Evolutionary conservation across 2,113 vertebrate genomes (phyloP).

Genomic region (Corynorhinus townsendii): DNA sequence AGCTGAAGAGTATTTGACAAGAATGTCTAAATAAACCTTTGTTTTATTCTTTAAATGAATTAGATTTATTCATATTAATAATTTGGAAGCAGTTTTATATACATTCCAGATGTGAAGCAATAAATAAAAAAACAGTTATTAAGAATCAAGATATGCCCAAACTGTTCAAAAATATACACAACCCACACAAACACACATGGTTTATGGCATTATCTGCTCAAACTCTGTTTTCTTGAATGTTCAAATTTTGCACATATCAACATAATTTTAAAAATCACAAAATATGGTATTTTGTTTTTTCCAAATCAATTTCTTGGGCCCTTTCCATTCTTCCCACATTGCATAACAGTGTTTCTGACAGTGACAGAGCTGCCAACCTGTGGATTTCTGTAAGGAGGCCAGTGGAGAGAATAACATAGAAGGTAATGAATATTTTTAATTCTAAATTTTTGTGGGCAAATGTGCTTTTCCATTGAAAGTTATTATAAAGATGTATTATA

Average conservation of each 20-base stretch:
- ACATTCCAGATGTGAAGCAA: background rate
- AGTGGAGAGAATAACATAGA: background rate
- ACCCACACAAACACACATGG: background rate
- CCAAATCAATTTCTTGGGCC: background rate
- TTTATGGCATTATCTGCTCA: background rate
- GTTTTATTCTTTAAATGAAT: background rate
- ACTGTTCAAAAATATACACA: background rate
- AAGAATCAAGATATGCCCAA: background rate
- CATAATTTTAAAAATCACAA: background rate
- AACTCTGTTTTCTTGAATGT: background rate
- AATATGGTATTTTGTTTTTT: background rate
- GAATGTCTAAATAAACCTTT: background rate
- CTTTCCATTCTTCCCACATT: background rate
- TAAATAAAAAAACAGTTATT: background rate
- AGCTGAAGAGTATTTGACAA: background rate
- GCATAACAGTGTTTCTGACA: background rate
- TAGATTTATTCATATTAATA: background rate
- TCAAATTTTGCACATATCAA: background rate
- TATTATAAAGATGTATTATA: background rate
- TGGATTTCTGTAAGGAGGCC: background rate
- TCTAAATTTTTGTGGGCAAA: background rate
- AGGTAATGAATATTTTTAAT: background rate
- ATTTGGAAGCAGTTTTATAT: background rate
- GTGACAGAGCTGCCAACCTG: background rate
- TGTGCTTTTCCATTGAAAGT: slow-evolving; percentile 13